Evolutionary conservation across 1,140 invertebrate species (phyloP).

Genomic region (Palaemon carinicauda): DNA sequence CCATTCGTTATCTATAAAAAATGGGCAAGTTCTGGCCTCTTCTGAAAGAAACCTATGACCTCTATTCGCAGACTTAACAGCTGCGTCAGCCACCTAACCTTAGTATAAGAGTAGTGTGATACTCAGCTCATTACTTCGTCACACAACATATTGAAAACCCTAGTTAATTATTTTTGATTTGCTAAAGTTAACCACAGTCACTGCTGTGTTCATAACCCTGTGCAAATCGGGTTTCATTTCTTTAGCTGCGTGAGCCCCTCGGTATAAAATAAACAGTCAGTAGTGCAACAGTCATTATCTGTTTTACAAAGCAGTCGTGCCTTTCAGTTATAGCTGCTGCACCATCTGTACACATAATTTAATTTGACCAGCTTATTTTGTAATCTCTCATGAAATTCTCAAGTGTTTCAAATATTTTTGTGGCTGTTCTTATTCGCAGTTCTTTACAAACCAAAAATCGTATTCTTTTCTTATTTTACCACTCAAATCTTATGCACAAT

Average conservation of each 20-base stretch:
- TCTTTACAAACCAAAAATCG: background rate
- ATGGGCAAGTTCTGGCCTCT: too few relatives aligned
- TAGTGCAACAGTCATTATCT: too few relatives aligned
- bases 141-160: background rate
- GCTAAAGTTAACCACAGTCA: too few relatives aligned
- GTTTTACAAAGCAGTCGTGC: background rate
- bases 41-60: background rate
- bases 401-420: background rate
- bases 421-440: background rate
- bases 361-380: background rate
- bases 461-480: background rate
- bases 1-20: too few relatives aligned
- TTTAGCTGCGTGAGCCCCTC: too few relatives aligned
- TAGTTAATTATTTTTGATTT: too few relatives aligned
- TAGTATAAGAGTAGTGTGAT: background rate
- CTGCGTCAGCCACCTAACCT: background rate
- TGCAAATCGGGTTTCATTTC: too few relatives aligned
- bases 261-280: too few relatives aligned
- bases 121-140: conserved; percentile 3
- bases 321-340: background rate
- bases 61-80: conserved; percentile 3
- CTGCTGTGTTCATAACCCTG: too few relatives aligned
- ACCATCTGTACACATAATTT: conserved; percentile 6
- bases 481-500: background rate
- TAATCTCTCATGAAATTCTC: background rate